Percentiles rank a stretch among this genome's conserved stretches.
phyloP scores from a whole-genome alignment of 2,797 vertebrate species.

The Bryconaethiops microstoma region DNA sequence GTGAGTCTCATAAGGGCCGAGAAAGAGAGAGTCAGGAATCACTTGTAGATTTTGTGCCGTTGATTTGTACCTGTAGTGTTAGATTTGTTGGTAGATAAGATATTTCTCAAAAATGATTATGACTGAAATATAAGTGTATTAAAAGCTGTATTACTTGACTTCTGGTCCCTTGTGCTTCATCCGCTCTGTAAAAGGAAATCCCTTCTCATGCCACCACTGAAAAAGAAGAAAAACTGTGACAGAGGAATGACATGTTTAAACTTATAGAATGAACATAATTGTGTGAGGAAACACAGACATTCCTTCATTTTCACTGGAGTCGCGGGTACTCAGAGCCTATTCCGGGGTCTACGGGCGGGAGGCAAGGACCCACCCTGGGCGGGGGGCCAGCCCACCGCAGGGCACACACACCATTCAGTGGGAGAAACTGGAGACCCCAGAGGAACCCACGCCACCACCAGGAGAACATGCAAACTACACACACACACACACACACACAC shows the following conservation, averaged over 20 bases:
- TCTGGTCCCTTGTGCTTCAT: constrained; percentile 22
- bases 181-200: constrained; percentile 31
- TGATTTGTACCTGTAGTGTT: constrained; percentile 31
- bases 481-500: too few relatives aligned
- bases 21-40: constrained; percentile 42
- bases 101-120: not conserved
- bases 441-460: too few relatives aligned
- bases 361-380: too few relatives aligned
- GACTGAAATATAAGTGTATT: not conserved
- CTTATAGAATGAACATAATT: not conserved
- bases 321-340: too few relatives aligned
- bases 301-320: too few relatives aligned
- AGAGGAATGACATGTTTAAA: not conserved
- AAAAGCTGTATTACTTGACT: constrained; percentile 18
- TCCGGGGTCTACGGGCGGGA: too few relatives aligned
- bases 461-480: too few relatives aligned
- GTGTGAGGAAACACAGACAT: not conserved
- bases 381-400: too few relatives aligned
- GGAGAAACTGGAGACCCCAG: too few relatives aligned
- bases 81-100: not conserved
- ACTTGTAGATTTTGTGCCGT: constrained; percentile 41
- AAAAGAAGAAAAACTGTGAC: not conserved
- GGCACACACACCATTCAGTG: too few relatives aligned
- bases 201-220: constrained; percentile 54
- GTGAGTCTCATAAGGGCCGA: constrained; percentile 67